A percentile compares a stretch with the other conserved stretches of the same genome.
Evolutionary conservation across 2,113 vertebrate genomes (phyloP).

Genomic region (Elanus axillaris): DNA sequence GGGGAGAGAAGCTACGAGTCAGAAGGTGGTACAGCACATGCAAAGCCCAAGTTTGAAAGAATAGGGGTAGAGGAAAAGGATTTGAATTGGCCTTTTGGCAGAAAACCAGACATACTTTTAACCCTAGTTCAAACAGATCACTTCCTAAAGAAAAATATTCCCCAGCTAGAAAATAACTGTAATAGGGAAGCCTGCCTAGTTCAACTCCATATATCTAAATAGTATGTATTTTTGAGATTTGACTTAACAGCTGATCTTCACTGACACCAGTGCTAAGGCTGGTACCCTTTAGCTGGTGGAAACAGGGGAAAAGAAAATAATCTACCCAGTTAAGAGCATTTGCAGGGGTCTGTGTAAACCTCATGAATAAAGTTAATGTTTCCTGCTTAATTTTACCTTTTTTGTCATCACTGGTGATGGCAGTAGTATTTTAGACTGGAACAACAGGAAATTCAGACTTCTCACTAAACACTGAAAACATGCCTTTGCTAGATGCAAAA

Average conservation of each 20-base stretch:
- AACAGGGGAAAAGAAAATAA: background rate
- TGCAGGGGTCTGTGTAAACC: background rate
- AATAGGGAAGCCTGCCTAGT: background rate
- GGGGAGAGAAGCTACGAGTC: background rate
- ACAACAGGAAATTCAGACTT: background rate
- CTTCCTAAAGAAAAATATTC: background rate
- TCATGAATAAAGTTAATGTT: background rate
- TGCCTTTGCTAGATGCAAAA: background rate
- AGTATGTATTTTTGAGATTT: background rate
- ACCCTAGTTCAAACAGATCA: background rate
- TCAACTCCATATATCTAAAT: background rate
- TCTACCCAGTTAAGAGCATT: background rate
- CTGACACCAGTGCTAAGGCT: background rate
- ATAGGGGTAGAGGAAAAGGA: background rate
- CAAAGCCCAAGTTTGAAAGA: background rate
- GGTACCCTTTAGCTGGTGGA: background rate
- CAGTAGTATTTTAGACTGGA: background rate
- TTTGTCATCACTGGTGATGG: background rate
- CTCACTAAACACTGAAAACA: background rate
- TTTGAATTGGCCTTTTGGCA: background rate
- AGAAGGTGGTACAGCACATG: background rate
- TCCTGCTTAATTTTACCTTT: background rate
- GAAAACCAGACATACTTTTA: background rate
- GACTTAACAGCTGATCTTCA: background rate
- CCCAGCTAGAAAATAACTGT: background rate